A percentile compares a stretch with the other conserved stretches of the same genome.
These are phyloP conservation scores for Tortricodes alternella DNA, from an alignment of 2,888 invertebrate species.

Conservation along the genomic window DNA sequence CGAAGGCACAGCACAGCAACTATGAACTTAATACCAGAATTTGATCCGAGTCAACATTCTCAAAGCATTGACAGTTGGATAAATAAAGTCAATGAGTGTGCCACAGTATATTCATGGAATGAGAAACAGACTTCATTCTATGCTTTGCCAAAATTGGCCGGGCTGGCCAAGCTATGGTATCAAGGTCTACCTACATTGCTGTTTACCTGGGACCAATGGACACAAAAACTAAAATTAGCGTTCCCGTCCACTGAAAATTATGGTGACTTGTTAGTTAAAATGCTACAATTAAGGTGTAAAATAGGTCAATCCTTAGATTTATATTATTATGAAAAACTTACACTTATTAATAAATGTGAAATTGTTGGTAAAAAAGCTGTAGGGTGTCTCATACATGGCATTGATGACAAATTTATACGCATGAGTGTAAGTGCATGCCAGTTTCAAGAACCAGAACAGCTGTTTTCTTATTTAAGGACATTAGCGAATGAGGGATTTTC, in stretches of 20 bases:
- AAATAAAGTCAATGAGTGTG: slow-evolving; percentile 34
- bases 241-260: slow-evolving; percentile 38
- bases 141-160: slow-evolving; percentile 35
- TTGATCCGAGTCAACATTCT: slow-evolving; percentile 33
- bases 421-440: slow-evolving; percentile 33
- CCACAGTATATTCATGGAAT: slow-evolving; percentile 35
- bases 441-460: slow-evolving; percentile 33
- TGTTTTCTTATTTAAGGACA: slow-evolving; percentile 30
- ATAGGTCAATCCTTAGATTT: slow-evolving; percentile 34
- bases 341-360: slow-evolving; percentile 35
- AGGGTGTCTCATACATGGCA: slow-evolving; percentile 35
- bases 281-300: slow-evolving; percentile 34
- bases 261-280: slow-evolving; percentile 31
- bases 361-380: slow-evolving; percentile 35
- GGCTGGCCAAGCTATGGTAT: slow-evolving; percentile 37
- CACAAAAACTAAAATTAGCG: slow-evolving; percentile 32
- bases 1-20: no score
- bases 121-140: slow-evolving; percentile 35
- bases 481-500: not conserved
- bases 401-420: slow-evolving; percentile 37
- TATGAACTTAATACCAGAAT: no score
- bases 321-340: slow-evolving; percentile 38
- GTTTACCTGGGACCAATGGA: slow-evolving; percentile 38
- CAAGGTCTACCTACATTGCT: slow-evolving; percentile 36
- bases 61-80: slow-evolving; percentile 36